Evolutionary conservation across 2,888 invertebrate genomes (phyloP).

Genomic region (Pterostichus madidus): DNA sequence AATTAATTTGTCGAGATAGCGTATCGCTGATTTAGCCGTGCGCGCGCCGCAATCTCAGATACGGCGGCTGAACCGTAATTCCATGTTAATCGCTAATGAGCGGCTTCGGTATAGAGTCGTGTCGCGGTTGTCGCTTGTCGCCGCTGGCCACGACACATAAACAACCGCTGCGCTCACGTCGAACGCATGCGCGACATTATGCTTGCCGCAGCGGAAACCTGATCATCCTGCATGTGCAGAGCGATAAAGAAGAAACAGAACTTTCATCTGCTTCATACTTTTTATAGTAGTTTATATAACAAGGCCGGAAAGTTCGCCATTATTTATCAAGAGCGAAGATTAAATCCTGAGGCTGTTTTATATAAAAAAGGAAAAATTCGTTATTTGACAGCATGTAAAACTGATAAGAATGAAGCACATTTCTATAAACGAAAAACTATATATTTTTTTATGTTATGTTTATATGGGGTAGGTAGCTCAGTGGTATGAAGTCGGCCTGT

Average conservation of each 20-base stretch:
- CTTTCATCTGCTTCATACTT: neutral
- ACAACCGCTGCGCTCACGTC: neutral
- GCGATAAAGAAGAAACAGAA: neutral
- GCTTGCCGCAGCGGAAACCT: neutral
- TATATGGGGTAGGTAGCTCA: too few relatives aligned
- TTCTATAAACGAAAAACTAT: too few relatives aligned
- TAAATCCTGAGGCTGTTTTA: too few relatives aligned
- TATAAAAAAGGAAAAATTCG: too few relatives aligned
- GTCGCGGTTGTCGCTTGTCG: conserved; percentile 46
- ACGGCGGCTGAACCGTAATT: conserved; percentile 57
- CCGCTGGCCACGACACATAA: conserved; percentile 21
- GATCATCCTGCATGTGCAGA: neutral
- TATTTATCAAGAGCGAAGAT: too few relatives aligned
- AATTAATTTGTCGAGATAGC: conserved; percentile 59
- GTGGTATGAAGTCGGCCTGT: too few relatives aligned
- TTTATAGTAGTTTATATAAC: too few relatives aligned
- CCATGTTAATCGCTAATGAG: conserved; percentile 65
- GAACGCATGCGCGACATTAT: neutral
- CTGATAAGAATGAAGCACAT: too few relatives aligned
- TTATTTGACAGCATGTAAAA: too few relatives aligned
- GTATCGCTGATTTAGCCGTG: conserved; percentile 32
- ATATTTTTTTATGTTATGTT: too few relatives aligned
- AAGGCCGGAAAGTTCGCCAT: too few relatives aligned
- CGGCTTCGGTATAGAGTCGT: conserved; percentile 43
- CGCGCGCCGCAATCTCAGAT: conserved; percentile 49